A percentile compares a stretch with the other conserved stretches of the same genome.
Conservation (phyloP, 2,113 vertebrate species). For the Pteruthius melanotis region DNA sequence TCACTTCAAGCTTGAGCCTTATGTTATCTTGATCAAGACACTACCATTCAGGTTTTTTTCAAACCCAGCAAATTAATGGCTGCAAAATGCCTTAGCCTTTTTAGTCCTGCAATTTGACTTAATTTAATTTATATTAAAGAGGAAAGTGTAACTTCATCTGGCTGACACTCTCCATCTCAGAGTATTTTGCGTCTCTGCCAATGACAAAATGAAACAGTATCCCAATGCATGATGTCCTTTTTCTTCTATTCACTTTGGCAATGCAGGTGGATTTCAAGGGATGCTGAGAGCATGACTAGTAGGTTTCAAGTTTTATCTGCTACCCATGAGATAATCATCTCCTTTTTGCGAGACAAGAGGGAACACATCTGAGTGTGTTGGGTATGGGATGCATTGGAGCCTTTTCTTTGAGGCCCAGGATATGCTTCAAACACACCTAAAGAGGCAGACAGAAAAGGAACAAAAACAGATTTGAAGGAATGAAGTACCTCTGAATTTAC, state of each 20-base stretch:
- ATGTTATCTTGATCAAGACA: background rate
- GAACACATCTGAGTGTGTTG: background rate
- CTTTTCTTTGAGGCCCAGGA: background rate
- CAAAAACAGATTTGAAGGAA: conserved; percentile 46
- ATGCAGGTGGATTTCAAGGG: background rate
- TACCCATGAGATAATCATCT: background rate
- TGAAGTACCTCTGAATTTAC: conserved; percentile 76
- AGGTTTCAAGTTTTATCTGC: background rate
- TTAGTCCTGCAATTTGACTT: background rate
- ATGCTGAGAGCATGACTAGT: background rate
- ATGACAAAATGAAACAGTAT: background rate
- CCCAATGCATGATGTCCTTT: background rate
- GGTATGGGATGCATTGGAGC: background rate
- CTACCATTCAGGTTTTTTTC: background rate
- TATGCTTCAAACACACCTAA: conserved; percentile 10
- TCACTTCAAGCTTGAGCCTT: background rate
- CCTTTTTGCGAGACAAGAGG: background rate
- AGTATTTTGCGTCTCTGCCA: background rate
- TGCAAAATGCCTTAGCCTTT: background rate
- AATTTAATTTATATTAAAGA: background rate
- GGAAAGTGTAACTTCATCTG: background rate
- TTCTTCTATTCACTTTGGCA: background rate
- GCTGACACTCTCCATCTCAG: background rate
- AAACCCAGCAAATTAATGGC: background rate
- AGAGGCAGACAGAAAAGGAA: conserved; percentile 48